These are phyloP conservation scores for Symphodus melops DNA, from an alignment of 2,113 vertebrate species.

Conservation along the genomic window DNA sequence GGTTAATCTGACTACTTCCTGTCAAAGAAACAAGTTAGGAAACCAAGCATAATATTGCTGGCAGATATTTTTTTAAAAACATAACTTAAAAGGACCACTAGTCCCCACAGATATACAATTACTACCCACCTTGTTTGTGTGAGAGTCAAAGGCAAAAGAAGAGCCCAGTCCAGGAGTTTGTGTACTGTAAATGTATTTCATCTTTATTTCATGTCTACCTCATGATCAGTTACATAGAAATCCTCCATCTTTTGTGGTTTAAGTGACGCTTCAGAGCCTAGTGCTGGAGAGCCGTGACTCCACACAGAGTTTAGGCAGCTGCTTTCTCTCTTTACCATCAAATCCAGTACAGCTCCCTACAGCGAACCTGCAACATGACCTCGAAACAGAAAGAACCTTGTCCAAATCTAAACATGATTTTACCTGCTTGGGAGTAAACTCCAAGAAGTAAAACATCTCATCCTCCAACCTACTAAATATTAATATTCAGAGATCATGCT, in stretches of 20 bases:
- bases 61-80: no score
- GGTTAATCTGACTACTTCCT: no score
- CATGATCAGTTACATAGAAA: constrained; percentile 78
- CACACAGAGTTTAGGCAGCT: constrained; percentile 53
- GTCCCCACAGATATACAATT: no score
- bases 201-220: constrained; percentile 81
- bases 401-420: constrained; percentile 31
- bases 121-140: neutral
- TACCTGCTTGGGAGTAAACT: constrained; percentile 23
- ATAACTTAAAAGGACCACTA: no score
- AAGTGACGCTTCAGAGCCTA: constrained; percentile 67
- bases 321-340: constrained; percentile 62
- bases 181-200: constrained; percentile 77
- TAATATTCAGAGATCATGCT: constrained; percentile 53
- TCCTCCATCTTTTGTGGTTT: constrained; percentile 72
- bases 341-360: constrained; percentile 43
- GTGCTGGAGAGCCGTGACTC: constrained; percentile 54
- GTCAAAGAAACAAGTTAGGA: neutral
- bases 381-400: constrained; percentile 51
- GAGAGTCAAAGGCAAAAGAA: constrained; percentile 22
- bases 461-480: constrained; percentile 19
- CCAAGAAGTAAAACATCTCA: constrained; percentile 33
- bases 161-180: constrained; percentile 44
- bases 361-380: constrained; percentile 52
- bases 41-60: no score